These are phyloP conservation scores for Tragelaphus buxtoni DNA, from an alignment of 2,113 vertebrate species.

Conservation along the genomic window DNA sequence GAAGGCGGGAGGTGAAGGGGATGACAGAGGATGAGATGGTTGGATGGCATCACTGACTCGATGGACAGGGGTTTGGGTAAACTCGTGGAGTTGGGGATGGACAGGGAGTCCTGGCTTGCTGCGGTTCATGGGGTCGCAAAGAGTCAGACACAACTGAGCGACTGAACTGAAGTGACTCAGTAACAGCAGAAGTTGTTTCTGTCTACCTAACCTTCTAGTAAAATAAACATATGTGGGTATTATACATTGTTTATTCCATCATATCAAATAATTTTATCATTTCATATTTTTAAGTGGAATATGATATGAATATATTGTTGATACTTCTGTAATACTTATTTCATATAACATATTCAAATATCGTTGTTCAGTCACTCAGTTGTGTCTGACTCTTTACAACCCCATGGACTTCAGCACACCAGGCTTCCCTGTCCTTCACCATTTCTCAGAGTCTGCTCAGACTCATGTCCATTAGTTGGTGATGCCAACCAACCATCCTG, in stretches of 20 bases:
- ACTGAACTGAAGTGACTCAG: background rate
- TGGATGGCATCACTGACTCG: background rate
- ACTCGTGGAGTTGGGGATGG: accelerated
- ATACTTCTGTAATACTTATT: background rate
- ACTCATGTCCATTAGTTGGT: background rate
- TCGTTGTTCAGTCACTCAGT: background rate
- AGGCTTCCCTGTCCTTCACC: background rate
- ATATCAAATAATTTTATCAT: background rate
- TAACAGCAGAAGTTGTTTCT: background rate
- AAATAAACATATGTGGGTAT: background rate
- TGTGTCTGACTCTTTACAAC: background rate
- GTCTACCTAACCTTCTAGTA: background rate
- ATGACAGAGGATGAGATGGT: background rate
- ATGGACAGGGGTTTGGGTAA: background rate
- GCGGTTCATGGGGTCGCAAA: accelerated
- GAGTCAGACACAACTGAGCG: background rate
- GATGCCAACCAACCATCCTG: background rate
- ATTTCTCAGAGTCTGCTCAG: background rate
- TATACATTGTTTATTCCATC: background rate
- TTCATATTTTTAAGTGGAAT: background rate
- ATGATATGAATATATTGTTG: background rate
- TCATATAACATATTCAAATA: background rate
- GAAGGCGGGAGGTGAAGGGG: background rate
- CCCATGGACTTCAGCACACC: background rate
- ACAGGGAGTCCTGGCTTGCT: accelerated